Conservation (phyloP, 2,113 vertebrate genomes). For the Phyllostomus hastatus region DNA sequence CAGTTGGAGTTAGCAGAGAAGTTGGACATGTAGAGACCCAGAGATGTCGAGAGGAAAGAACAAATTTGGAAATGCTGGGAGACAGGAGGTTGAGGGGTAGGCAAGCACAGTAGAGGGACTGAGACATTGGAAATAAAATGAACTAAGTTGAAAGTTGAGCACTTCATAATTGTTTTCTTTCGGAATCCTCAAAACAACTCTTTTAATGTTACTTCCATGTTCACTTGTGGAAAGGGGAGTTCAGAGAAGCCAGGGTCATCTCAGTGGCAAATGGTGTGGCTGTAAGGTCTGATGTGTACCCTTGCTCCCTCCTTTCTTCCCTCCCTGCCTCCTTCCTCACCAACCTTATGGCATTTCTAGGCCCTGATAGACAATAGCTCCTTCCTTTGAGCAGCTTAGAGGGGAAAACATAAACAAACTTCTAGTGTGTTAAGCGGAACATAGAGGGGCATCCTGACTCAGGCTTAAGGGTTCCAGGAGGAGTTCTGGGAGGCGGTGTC, state of each 20-base stretch:
- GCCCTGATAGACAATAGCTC: neutral
- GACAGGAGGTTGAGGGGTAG: neutral
- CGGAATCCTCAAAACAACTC: neutral
- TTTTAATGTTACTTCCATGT: neutral
- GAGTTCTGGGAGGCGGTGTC: neutral
- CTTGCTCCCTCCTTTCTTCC: neutral
- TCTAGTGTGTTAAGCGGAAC: neutral
- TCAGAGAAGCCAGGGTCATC: conserved; percentile 4
- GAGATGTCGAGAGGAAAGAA: neutral
- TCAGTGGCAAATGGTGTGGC: neutral
- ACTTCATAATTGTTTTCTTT: neutral
- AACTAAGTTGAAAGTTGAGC: neutral
- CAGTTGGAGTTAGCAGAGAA: neutral
- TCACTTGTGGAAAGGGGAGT: neutral
- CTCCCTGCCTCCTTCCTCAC: neutral
- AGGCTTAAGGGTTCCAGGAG: neutral
- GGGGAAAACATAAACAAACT: conserved; percentile 12
- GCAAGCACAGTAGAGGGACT: neutral
- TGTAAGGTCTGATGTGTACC: neutral
- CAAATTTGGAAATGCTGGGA: neutral
- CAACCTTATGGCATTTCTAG: neutral
- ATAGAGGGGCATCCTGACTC: neutral
- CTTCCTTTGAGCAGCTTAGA: conserved; percentile 1
- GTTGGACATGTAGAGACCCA: neutral
- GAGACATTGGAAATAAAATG: neutral